phyloP scores from a whole-genome alignment of 2,113 vertebrate species.

The Furnarius figulus region DNA sequence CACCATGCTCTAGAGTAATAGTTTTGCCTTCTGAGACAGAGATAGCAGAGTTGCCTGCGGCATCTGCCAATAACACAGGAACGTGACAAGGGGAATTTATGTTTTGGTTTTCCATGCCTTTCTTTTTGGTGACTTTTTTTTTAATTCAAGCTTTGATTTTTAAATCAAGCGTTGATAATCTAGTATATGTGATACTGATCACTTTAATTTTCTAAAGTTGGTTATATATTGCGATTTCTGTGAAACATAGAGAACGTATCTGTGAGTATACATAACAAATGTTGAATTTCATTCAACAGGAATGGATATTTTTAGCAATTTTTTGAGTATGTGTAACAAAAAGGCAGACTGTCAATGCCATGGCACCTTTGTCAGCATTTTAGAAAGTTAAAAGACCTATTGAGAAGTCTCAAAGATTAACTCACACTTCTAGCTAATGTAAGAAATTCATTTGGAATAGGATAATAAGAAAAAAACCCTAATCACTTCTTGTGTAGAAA shows the following conservation, averaged over 20 bases:
- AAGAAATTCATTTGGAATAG: background rate
- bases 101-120: background rate
- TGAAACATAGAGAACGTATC: background rate
- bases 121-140: background rate
- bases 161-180: background rate
- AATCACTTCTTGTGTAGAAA: background rate
- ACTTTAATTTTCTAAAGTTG: background rate
- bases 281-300: background rate
- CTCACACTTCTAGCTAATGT: background rate
- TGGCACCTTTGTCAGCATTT: background rate
- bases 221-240: background rate
- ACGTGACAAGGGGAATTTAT: background rate
- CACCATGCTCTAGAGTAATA: conserved; percentile 36
- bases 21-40: conserved; percentile 36
- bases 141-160: background rate
- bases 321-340: background rate
- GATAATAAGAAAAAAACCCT: background rate
- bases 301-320: background rate
- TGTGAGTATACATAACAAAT: background rate
- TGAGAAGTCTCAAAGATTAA: background rate
- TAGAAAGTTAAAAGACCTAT: background rate
- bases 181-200: background rate
- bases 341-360: background rate
- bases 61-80: conserved; percentile 32
- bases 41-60: conserved; percentile 21